Conservation (phyloP, 2,888 invertebrate genomes). For the Notocelia uddmanniana region DNA sequence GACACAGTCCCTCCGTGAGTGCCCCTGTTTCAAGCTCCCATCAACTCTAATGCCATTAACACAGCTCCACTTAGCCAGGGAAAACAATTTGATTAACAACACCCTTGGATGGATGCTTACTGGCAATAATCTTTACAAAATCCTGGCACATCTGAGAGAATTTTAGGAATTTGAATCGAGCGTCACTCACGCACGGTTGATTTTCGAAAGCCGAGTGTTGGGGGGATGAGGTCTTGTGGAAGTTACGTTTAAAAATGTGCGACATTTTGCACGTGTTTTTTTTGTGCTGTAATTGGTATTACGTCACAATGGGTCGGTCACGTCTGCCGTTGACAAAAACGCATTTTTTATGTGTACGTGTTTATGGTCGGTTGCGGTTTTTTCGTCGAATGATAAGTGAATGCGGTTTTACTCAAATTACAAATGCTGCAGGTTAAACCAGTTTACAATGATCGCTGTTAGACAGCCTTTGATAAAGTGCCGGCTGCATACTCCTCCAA, state of each 20-base stretch:
- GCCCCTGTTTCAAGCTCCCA: conserved; percentile 21
- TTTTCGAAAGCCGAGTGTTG: not conserved
- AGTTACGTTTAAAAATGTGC: conserved; percentile 10
- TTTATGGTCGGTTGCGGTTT: not conserved
- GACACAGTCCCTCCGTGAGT: conserved; percentile 19
- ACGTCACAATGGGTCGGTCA: conserved; percentile 20
- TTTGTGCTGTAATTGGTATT: conserved; percentile 33
- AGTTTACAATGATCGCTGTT: no score
- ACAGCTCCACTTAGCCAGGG: conserved; percentile 29
- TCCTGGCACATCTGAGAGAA: not conserved
- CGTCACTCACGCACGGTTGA: not conserved
- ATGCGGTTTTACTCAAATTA: no score
- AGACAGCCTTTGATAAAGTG: no score
- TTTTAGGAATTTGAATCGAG: not conserved
- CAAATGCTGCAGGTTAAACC: no score
- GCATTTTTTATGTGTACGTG: conserved; percentile 1
- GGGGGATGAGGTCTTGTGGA: not conserved
- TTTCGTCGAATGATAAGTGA: not conserved
- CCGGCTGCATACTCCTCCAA: no score
- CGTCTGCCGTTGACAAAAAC: conserved; percentile 22
- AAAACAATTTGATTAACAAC: conserved; percentile 35
- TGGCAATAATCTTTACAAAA: not conserved
- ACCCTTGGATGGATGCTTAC: conserved; percentile 18
- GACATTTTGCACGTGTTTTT: conserved; percentile 31
- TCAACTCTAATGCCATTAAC: conserved; percentile 35